Base-by-base conservation (phyloP, 2,113 vertebrate species). In the Telmatochromis brachygnathus region DNA sequence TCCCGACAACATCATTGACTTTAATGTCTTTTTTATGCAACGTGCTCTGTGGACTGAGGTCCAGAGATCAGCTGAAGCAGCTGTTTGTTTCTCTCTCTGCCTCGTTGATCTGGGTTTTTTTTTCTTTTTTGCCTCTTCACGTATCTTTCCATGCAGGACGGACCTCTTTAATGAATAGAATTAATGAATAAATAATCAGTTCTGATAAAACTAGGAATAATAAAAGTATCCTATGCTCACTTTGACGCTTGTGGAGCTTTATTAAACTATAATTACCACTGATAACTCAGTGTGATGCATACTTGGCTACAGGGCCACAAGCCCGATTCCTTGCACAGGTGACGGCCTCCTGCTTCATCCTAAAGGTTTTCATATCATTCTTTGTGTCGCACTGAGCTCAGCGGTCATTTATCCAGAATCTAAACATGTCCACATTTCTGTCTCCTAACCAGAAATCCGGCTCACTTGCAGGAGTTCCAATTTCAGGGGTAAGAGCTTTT, bases 401-500 rank as follows among this genome's bases (percentile, higher is more conserved):
- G 39, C 3, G 1, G 23, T 19, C 23, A 28, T 10, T 47, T 75
- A 12, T 75, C 9, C 42, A 28, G 17, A 51, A 77, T 77, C 73
- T 77, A 30, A 87, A 35, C 23, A 11, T 53, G 15, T 84, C 4
- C 87, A 14, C 84, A 6, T 68, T 39, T 4, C 73, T 94, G 85
- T 89, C 6, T 83, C 26, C 84, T 30, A 33, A 58, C 7, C 94
- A 99, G 99, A 98, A 97, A 94, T 97, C 97, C 81, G 96, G 97
- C 84, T 96, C 96, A 80, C 96, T 99, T 65, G 96, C 97, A 89
- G 98, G 98, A 86, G 96, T 99, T 83, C 98, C 98, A 12, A 98
- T 99, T 94, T 99, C 98, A 14, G 98, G 98, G 97, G 99, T 99
- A 96, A 98, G 97, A 92, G 9, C 3, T 42, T 12, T 75, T 60